Conservation (phyloP, 2,113 vertebrate genomes). For the Atractosteus spatula region DNA sequence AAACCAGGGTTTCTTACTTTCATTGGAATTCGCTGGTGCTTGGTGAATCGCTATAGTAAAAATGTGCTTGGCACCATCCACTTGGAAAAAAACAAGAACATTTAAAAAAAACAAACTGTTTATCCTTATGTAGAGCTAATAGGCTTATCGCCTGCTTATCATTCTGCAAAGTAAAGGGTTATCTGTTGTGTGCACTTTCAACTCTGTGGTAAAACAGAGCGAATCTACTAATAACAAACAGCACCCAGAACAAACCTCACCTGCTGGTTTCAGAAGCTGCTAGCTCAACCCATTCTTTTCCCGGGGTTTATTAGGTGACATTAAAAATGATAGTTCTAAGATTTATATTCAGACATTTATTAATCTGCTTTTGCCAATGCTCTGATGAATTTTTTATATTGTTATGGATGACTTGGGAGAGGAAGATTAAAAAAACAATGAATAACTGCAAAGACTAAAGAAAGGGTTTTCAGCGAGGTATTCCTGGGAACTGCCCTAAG, state of each 20-base stretch:
- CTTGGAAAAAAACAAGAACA: not conserved
- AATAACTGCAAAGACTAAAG: not conserved
- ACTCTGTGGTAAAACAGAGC: not conserved
- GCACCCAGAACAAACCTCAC: not conserved
- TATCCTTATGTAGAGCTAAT: not conserved
- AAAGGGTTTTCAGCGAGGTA: not conserved
- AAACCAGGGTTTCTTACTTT: not conserved
- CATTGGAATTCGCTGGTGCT: not conserved
- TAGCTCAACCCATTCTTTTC: not conserved
- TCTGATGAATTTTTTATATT: conserved; percentile 7
- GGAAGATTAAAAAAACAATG: not conserved
- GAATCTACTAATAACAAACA: not conserved
- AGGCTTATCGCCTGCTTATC: not conserved
- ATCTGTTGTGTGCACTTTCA: not conserved
- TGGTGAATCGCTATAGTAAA: not conserved
- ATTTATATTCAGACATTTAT: not conserved
- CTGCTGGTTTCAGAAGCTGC: not conserved
- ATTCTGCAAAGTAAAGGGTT: not conserved
- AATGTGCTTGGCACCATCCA: conserved; percentile 1
- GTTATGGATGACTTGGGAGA: not conserved
- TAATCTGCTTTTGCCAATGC: not conserved
- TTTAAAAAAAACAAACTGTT: not conserved
- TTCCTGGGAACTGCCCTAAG: conserved; percentile 46
- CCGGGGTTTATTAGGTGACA: not conserved
- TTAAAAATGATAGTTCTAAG: no score